phyloP scores from a whole-genome alignment of 2,888 invertebrate genomes.

The Agrilus mali region DNA sequence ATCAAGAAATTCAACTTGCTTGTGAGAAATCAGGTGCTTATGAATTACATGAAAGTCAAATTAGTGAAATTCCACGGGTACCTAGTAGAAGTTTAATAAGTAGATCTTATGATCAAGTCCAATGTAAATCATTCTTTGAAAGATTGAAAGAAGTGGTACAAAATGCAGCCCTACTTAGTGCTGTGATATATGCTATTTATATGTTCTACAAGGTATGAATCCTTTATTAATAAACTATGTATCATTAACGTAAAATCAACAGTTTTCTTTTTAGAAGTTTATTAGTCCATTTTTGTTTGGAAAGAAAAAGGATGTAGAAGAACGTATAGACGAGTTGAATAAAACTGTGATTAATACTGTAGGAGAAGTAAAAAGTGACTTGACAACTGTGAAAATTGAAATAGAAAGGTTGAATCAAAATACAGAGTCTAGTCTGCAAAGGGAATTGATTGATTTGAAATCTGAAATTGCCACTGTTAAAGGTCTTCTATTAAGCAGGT shows the following conservation, averaged over 20 bases:
- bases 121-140: constrained; percentile 33
- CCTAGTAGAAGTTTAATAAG: constrained; percentile 16
- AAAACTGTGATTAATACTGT: constrained; percentile 49
- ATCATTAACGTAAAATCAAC: constrained; percentile 4
- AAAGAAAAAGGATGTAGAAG: constrained; percentile 51
- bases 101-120: constrained; percentile 9
- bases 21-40: constrained; percentile 50
- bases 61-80: constrained; percentile 16
- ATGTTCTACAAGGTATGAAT: constrained; percentile 64
- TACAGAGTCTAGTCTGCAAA: constrained; percentile 35
- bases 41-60: constrained; percentile 22
- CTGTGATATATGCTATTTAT: constrained; percentile 65
- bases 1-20: constrained; percentile 61
- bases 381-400: constrained; percentile 52
- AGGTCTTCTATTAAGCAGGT: constrained; percentile 60
- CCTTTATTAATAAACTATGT: constrained; percentile 2
- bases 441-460: constrained; percentile 54
- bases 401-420: constrained; percentile 41
- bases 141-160: constrained; percentile 57
- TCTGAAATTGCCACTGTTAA: constrained; percentile 60
- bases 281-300: constrained; percentile 58
- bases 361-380: constrained; percentile 48
- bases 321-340: constrained; percentile 53
- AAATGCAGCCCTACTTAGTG: constrained; percentile 61
- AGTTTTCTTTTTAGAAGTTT: constrained; percentile 39